Percentiles rank a stretch among this genome's conserved stretches.
Conservation (phyloP, 2,113 vertebrate genomes). For the Brachypteracias leptosomus region DNA sequence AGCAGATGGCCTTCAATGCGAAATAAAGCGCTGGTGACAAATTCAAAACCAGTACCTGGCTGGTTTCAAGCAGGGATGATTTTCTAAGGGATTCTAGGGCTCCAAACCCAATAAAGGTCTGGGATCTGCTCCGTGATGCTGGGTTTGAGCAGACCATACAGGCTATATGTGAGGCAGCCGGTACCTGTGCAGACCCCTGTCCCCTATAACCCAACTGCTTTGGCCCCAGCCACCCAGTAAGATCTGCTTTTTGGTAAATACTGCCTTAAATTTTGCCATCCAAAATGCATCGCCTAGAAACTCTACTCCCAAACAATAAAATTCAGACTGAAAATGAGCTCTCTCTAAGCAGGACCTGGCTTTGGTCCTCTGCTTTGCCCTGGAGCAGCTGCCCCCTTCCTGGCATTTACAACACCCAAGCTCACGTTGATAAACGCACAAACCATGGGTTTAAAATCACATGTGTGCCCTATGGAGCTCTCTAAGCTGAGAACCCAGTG, state of each 20-base stretch:
- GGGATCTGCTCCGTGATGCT: neutral
- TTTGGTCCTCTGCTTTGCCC: neutral
- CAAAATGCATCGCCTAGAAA: neutral
- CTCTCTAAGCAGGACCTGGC: neutral
- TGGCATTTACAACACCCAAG: neutral
- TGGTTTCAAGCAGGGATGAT: neutral
- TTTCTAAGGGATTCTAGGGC: neutral
- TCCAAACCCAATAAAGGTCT: neutral
- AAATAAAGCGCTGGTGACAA: neutral
- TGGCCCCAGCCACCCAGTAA: neutral
- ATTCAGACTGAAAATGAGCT: fast-evolving
- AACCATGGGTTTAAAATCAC: neutral
- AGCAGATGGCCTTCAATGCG: neutral
- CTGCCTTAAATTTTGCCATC: neutral
- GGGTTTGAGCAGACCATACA: fast-evolving
- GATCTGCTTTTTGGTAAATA: neutral
- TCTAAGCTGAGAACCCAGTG: neutral
- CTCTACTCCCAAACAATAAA: neutral
- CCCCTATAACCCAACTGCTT: neutral
- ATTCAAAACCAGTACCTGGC: neutral
- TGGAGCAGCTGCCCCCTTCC: neutral
- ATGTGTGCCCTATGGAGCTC: neutral
- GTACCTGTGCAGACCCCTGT: neutral
- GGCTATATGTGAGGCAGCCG: fast-evolving
- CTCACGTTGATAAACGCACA: neutral